Percentiles rank a stretch among this genome's conserved stretches.
Evolutionary conservation across 2,888 invertebrate species (phyloP).

Genomic region (Drosophila subsilvestris): DNA sequence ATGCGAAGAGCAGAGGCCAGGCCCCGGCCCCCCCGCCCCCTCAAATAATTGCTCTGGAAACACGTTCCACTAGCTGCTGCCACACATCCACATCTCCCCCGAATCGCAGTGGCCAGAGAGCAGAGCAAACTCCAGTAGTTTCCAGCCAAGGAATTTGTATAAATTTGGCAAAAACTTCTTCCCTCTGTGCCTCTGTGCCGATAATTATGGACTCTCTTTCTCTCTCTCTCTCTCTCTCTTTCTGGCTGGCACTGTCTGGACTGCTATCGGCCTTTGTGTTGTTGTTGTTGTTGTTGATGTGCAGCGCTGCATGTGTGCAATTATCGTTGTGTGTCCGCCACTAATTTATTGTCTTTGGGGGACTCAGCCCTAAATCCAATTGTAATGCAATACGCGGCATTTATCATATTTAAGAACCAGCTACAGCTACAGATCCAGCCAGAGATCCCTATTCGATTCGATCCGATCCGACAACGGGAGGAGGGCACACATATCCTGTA

Average conservation of each 20-base stretch:
- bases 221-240: slow-evolving; percentile 8
- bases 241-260: slow-evolving; percentile 1
- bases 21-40: not conserved
- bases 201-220: slow-evolving; percentile 36
- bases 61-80: slow-evolving; percentile 66
- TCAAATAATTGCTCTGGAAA: slow-evolving; percentile 80
- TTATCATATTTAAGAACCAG: slow-evolving; percentile 74
- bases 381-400: slow-evolving; percentile 73
- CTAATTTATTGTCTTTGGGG: slow-evolving; percentile 72
- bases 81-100: slow-evolving; percentile 15
- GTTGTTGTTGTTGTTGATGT: slow-evolving; percentile 22
- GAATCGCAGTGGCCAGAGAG: slow-evolving; percentile 17
- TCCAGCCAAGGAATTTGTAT: slow-evolving; percentile 69
- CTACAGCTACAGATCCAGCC: slow-evolving; percentile 46
- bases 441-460: not conserved
- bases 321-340: slow-evolving; percentile 66
- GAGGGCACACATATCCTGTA: slow-evolving; percentile 62
- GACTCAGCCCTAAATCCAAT: slow-evolving; percentile 70
- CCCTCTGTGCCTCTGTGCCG: slow-evolving; percentile 5
- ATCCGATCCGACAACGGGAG: not conserved
- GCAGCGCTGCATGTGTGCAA: slow-evolving; percentile 67
- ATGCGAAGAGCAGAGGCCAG: slow-evolving; percentile 44
- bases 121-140: slow-evolving; percentile 42
- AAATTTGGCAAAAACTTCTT: slow-evolving; percentile 69
- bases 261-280: not conserved